Conservation (phyloP, 2,797 vertebrate genomes). For the Capromys pilorides region DNA sequence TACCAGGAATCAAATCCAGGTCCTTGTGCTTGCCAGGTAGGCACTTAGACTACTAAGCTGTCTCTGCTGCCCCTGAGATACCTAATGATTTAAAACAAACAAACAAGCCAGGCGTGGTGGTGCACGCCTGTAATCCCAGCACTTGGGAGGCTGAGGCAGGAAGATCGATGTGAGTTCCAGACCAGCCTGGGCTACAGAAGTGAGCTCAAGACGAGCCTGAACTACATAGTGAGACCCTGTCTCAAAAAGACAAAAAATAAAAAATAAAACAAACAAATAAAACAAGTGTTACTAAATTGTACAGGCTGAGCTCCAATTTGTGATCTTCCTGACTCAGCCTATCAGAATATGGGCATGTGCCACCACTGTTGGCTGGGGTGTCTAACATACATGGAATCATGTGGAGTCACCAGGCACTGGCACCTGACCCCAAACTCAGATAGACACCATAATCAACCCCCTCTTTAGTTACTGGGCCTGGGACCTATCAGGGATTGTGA, state of each 20-base stretch:
- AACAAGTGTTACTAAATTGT: neutral
- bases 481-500: neutral
- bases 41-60: too few relatives aligned
- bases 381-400: neutral
- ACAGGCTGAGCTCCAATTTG: neutral
- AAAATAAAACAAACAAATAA: too few relatives aligned
- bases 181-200: too few relatives aligned
- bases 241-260: too few relatives aligned
- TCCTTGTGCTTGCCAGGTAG: too few relatives aligned
- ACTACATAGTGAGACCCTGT: too few relatives aligned
- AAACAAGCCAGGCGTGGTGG: too few relatives aligned
- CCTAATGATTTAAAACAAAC: neutral
- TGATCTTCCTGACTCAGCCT: neutral
- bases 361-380: neutral
- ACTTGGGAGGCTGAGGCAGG: too few relatives aligned
- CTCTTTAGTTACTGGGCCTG: neutral
- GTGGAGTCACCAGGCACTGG: neutral
- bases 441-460: neutral
- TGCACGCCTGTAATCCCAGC: too few relatives aligned
- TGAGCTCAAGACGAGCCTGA: too few relatives aligned
- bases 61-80: neutral
- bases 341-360: neutral
- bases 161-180: too few relatives aligned
- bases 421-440: slow-evolving; percentile 7
- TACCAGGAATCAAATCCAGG: too few relatives aligned